Conservation (phyloP, 1,140 invertebrate species). For the Tetragonula clypearis region DNA sequence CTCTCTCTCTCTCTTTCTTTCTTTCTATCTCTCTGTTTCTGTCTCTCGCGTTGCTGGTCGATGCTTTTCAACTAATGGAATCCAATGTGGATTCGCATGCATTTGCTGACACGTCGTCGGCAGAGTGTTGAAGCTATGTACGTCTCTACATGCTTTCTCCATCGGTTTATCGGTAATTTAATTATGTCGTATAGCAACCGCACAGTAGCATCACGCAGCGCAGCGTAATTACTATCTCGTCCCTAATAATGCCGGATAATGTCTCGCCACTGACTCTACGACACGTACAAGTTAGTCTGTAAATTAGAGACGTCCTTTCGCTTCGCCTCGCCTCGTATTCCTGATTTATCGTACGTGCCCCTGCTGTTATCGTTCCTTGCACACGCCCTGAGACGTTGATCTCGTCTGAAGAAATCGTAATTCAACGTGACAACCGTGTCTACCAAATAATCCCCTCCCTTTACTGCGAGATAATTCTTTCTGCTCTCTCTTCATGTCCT, state of each 20-base stretch:
- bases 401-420: background rate
- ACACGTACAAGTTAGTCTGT: conserved; percentile 50
- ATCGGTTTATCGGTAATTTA: conserved; percentile 57
- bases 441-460: background rate
- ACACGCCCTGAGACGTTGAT: background rate
- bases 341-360: conserved; percentile 46
- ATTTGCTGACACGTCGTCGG: conserved; percentile 16
- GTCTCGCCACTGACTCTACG: conserved; percentile 22
- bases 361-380: conserved; percentile 20
- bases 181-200: conserved; percentile 49
- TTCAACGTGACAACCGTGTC: background rate
- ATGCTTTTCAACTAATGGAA: conserved; percentile 7
- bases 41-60: background rate
- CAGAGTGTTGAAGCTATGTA: background rate
- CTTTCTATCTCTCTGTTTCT: background rate
- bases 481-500: background rate
- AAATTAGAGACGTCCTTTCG: conserved; percentile 55
- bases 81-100: conserved; percentile 1
- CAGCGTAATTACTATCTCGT: conserved; percentile 49
- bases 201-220: conserved; percentile 24
- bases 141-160: conserved; percentile 45
- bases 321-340: conserved; percentile 37
- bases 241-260: conserved; percentile 53
- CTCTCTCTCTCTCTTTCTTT: background rate
- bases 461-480: background rate